Percentiles rank a stretch among this genome's conserved stretches.
phyloP scores from a whole-genome alignment of 1,140 invertebrate genomes.

The Ladona fulva region DNA sequence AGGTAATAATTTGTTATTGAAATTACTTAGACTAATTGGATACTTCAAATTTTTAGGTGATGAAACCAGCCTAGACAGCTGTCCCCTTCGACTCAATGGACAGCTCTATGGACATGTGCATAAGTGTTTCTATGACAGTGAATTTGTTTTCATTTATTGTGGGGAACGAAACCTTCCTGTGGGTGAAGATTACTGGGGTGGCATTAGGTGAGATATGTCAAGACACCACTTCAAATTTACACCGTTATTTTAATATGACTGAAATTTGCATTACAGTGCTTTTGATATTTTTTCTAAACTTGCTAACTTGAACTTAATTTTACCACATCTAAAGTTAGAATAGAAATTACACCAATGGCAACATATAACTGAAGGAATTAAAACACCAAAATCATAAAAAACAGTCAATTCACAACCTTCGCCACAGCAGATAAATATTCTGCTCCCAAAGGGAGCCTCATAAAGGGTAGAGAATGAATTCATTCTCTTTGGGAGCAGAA shows the following conservation, averaged over 20 bases:
- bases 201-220: slow-evolving; percentile 50
- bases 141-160: slow-evolving; percentile 92
- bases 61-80: slow-evolving; percentile 75
- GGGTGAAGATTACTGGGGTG: slow-evolving; percentile 85
- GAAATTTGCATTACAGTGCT: too few relatives aligned
- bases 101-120: slow-evolving; percentile 76
- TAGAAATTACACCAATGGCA: too few relatives aligned
- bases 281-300: neutral
- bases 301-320: too few relatives aligned
- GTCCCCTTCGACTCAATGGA: slow-evolving; percentile 80
- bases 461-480: too few relatives aligned
- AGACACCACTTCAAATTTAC: too few relatives aligned
- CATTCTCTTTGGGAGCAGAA: too few relatives aligned
- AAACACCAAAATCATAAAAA: too few relatives aligned
- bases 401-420: too few relatives aligned
- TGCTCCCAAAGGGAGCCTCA: too few relatives aligned
- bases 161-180: slow-evolving; percentile 63
- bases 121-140: slow-evolving; percentile 76
- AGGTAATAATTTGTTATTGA: neutral
- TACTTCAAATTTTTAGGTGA: slow-evolving; percentile 52
- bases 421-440: too few relatives aligned
- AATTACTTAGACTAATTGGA: neutral
- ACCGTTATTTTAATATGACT: slow-evolving; percentile 8
- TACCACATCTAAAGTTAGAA: too few relatives aligned
- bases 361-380: too few relatives aligned